Percentiles rank a stretch among this genome's conserved stretches.
Evolutionary conservation across 2,888 invertebrate genomes (phyloP).

Genomic region (Autographa pulchrina): DNA sequence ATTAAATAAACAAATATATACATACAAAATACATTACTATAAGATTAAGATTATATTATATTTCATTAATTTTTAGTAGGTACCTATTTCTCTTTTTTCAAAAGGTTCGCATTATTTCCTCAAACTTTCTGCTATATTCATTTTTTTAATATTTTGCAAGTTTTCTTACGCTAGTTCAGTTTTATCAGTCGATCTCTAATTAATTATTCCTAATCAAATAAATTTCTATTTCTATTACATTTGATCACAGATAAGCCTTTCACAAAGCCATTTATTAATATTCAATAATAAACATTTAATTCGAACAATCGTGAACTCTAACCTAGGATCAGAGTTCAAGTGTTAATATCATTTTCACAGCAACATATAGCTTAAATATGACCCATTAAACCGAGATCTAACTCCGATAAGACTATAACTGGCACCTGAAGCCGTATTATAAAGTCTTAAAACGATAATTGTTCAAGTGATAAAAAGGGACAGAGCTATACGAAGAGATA

Average conservation of each 20-base stretch:
- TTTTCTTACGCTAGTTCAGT: too few relatives aligned
- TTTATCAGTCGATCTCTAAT: neutral
- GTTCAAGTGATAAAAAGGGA: neutral
- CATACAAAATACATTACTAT: too few relatives aligned
- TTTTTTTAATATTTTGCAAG: too few relatives aligned
- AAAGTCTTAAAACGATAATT: neutral
- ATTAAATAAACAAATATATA: too few relatives aligned
- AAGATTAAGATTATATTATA: too few relatives aligned
- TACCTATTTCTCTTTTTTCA: too few relatives aligned
- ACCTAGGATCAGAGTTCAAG: conserved; percentile 3
- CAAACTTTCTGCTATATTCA: too few relatives aligned
- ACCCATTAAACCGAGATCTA: conserved; percentile 53
- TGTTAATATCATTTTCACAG: conserved; percentile 51
- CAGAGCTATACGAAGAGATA: neutral
- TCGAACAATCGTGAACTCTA: neutral
- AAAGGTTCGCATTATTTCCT: too few relatives aligned
- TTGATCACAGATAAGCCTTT: neutral
- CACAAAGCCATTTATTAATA: neutral
- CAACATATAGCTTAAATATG: conserved; percentile 53
- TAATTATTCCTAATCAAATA: neutral
- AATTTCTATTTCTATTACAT: neutral
- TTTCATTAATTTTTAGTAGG: too few relatives aligned
- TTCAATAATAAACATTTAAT: conserved; percentile 1
- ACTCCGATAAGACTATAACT: conserved; percentile 49
- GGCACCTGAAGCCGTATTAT: conserved; percentile 24